phyloP scores from a whole-genome alignment of 2,888 invertebrate species.

The Pseudococcus viburni region DNA sequence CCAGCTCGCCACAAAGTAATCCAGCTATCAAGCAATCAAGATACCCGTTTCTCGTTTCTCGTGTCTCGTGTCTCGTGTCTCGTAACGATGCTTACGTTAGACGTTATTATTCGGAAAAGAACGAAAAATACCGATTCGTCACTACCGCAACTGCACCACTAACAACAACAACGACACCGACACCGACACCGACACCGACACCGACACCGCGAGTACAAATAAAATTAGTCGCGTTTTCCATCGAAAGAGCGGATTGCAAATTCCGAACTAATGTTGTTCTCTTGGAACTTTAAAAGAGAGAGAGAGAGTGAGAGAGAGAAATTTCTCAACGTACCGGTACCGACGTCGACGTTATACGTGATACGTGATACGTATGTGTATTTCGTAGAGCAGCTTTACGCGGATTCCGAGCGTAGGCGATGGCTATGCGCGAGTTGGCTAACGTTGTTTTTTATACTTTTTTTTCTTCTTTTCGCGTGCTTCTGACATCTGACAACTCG shows the following conservation, averaged over 20 bases:
- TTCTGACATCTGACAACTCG: too few species aligned
- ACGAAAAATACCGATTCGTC: too few species aligned
- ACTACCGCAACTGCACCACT: too few species aligned
- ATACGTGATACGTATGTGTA: not conserved
- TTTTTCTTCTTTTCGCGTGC: not conserved
- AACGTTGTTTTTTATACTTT: not conserved
- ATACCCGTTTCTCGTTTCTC: too few species aligned
- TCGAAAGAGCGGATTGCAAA: not conserved
- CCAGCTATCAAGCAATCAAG: too few species aligned
- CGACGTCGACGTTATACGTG: too few species aligned
- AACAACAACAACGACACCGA: too few species aligned
- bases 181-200: not conserved
- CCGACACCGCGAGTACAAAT: not conserved
- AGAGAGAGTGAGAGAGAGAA: not conserved
- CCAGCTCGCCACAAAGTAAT: too few species aligned
- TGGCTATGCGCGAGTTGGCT: slow-evolving; percentile 9
- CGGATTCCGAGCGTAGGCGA: not conserved
- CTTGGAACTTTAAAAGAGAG: not conserved
- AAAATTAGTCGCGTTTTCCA: not conserved
- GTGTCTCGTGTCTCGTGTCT: too few species aligned
- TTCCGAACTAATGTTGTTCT: not conserved
- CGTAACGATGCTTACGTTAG: too few species aligned
- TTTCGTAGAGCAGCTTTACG: not conserved
- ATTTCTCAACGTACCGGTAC: not conserved
- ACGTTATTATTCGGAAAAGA: too few species aligned